These are phyloP conservation scores for Ceraclea dissimilis DNA, from an alignment of 2,888 invertebrate species.

Conservation along the genomic window DNA sequence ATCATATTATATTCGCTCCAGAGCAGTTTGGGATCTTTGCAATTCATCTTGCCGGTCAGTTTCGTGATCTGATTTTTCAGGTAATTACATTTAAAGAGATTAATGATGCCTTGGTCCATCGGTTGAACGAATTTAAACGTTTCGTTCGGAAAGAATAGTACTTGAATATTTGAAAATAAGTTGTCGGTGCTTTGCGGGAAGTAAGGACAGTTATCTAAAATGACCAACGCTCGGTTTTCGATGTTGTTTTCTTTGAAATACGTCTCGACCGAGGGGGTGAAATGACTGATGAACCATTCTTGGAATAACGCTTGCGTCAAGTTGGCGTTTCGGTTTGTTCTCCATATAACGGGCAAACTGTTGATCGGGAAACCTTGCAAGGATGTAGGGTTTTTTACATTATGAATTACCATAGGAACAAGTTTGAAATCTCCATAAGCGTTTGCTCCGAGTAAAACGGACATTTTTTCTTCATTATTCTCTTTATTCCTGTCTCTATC, in stretches of 20 bases:
- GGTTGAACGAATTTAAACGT: constrained; percentile 6
- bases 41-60: constrained; percentile 1
- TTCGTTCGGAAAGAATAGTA: constrained; percentile 21
- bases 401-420: constrained; percentile 32
- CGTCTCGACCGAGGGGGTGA: constrained; percentile 25
- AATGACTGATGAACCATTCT: constrained; percentile 27
- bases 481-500: constrained; percentile 18
- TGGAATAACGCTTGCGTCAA: constrained; percentile 27
- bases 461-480: constrained; percentile 24
- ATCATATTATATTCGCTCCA: constrained; percentile 16
- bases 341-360: constrained; percentile 31
- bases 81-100: constrained; percentile 6
- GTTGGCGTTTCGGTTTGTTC: constrained; percentile 30
- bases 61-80: constrained; percentile 3
- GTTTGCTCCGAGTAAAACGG: constrained; percentile 30
- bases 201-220: constrained; percentile 25
- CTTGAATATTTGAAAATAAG: constrained; percentile 23
- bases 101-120: constrained; percentile 6
- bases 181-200: constrained; percentile 24
- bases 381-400: constrained; percentile 30
- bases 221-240: constrained; percentile 25
- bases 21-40: not conserved
- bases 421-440: constrained; percentile 31
- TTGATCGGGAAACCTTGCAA: constrained; percentile 29
- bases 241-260: constrained; percentile 25